Percentiles rank a stretch among this genome's conserved stretches.
Conservation (phyloP, 2,888 invertebrate species). For the Drosophila demipolita region DNA sequence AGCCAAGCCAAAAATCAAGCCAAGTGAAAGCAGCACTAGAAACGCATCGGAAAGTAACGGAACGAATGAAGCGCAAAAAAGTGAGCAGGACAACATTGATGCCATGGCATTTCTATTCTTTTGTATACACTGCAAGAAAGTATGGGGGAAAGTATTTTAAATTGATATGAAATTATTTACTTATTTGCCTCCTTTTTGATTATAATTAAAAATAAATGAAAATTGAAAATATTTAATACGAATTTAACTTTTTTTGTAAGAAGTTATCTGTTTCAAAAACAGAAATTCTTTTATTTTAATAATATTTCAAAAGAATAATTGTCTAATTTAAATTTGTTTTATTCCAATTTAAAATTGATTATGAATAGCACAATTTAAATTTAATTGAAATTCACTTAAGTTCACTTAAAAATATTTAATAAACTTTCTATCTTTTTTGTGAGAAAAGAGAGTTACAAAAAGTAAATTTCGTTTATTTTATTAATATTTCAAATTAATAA, state of each 20-base stretch:
- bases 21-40: neutral
- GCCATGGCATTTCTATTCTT: constrained; percentile 44
- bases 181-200: neutral
- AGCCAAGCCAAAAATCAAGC: neutral
- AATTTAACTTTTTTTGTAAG: too few species aligned
- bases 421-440: too few species aligned
- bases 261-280: too few species aligned
- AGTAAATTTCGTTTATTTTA: too few species aligned
- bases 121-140: neutral
- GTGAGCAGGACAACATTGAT: constrained; percentile 25
- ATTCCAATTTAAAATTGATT: fast-evolving
- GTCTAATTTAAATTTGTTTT: neutral
- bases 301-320: neutral
- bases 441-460: too few species aligned
- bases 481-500: too few species aligned
- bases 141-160: neutral
- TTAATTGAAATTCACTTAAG: too few species aligned
- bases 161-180: neutral
- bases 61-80: neutral
- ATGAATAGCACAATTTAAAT: neutral
- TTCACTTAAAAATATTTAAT: too few species aligned
- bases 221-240: neutral
- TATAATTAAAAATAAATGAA: too few species aligned
- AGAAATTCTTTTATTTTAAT: neutral
- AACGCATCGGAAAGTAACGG: neutral